These are phyloP conservation scores for Sebastes nivosus DNA, from an alignment of 2,797 vertebrate species.

Conservation along the genomic window DNA sequence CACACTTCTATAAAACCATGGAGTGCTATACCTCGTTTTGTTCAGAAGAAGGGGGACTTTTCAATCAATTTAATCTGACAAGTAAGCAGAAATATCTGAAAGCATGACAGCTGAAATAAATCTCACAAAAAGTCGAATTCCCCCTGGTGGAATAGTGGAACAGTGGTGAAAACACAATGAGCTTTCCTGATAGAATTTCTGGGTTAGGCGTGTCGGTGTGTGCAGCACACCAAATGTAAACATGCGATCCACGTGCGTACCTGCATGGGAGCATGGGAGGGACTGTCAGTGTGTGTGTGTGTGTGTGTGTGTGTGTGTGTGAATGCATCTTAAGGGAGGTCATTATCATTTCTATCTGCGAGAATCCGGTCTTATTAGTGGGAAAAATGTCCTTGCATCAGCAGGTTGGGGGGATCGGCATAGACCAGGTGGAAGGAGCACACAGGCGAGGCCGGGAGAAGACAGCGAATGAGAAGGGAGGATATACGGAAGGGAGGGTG, in stretches of 20 bases:
- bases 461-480: conserved; percentile 9
- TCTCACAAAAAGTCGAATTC: background rate
- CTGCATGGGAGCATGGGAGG: background rate
- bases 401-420: conserved; percentile 41
- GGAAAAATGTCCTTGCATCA: conserved; percentile 59
- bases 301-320: background rate
- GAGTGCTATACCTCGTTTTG: background rate
- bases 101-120: background rate
- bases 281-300: conserved; percentile 3
- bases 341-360: conserved; percentile 76
- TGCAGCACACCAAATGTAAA: background rate
- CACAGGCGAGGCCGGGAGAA: conserved; percentile 23
- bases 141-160: too few species aligned
- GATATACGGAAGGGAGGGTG: background rate
- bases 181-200: too few species aligned
- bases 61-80: background rate
- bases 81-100: background rate
- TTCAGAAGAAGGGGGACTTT: background rate
- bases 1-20: too few species aligned
- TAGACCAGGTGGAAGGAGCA: conserved; percentile 27
- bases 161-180: too few species aligned
- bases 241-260: background rate
- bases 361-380: conserved; percentile 54
- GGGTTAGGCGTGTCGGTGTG: background rate
- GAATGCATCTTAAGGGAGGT: conserved; percentile 78